A percentile compares a stretch with the other conserved stretches of the same genome.
These are phyloP conservation scores for Meloidogyne floridensis DNA, from an alignment of 1,140 invertebrate genomes.

Conservation along the genomic window DNA sequence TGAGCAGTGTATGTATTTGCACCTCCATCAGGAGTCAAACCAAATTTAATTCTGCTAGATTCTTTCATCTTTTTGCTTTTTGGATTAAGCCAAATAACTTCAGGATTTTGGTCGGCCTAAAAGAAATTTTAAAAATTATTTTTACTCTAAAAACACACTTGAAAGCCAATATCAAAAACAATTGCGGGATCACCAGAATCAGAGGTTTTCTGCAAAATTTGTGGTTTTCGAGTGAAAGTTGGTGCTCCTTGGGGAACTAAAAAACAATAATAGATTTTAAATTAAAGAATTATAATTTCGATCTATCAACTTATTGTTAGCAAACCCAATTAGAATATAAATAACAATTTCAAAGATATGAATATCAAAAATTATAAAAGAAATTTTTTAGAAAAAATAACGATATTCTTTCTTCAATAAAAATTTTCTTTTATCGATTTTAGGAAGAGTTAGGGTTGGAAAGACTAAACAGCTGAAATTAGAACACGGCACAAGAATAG, in stretches of 20 bases:
- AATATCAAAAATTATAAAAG: too few species aligned
- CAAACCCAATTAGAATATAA: too few species aligned
- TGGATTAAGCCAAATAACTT: conserved; percentile 66
- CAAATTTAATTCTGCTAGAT: conserved; percentile 64
- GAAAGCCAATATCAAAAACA: conserved; percentile 65
- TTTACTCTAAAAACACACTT: conserved; percentile 34
- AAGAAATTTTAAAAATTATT: background rate
- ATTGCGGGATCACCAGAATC: conserved; percentile 65
- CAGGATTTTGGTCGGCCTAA: conserved; percentile 60
- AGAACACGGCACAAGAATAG: too few species aligned
- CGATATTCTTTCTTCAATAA: too few species aligned
- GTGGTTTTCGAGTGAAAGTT: conserved; percentile 65
- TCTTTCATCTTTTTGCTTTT: conserved; percentile 66
- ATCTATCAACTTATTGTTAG: too few species aligned
- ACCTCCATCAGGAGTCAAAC: conserved; percentile 55
- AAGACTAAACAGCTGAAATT: too few species aligned
- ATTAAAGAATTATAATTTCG: too few species aligned
- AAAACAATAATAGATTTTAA: background rate
- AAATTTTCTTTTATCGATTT: too few species aligned
- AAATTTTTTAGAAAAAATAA: too few species aligned
- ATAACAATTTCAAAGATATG: too few species aligned
- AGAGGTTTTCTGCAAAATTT: conserved; percentile 65
- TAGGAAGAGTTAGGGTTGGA: too few species aligned
- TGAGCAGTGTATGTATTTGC: conserved; percentile 64
- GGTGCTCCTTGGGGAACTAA: conserved; percentile 65